Evolutionary conservation across 1,140 invertebrate species (phyloP).

Genomic region (Limonius californicus): DNA sequence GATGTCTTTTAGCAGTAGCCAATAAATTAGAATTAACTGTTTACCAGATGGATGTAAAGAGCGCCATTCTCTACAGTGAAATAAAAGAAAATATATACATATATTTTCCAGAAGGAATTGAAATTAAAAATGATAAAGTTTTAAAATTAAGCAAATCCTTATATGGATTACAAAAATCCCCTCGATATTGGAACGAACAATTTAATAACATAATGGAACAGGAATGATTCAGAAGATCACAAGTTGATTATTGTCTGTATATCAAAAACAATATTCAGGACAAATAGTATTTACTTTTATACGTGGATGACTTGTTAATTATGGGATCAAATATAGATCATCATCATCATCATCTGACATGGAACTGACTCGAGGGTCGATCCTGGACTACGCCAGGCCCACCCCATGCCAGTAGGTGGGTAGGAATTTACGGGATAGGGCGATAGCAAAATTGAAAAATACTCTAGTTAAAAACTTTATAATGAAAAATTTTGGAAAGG

Average conservation of each 20-base stretch:
- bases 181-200: constrained; percentile 25
- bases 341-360: too few species aligned
- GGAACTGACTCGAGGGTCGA: too few species aligned
- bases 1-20: not conserved
- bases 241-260: constrained; percentile 25
- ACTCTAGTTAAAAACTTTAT: constrained; percentile 10
- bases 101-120: not conserved
- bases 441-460: constrained; percentile 6
- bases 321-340: not conserved
- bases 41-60: constrained; percentile 22
- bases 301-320: constrained; percentile 27
- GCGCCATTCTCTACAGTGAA: constrained; percentile 45
- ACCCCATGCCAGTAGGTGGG: too few species aligned
- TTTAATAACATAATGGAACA: constrained; percentile 25
- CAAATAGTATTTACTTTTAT: constrained; percentile 23
- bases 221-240: constrained; percentile 13
- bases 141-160: constrained; percentile 16
- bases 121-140: constrained; percentile 31
- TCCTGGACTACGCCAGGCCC: too few species aligned
- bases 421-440: too few species aligned
- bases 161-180: constrained; percentile 25
- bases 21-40: not conserved
- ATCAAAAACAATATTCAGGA: constrained; percentile 1
- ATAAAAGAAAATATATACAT: constrained; percentile 35
- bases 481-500: constrained; percentile 20